These are phyloP conservation scores for Gila robusta DNA, from an alignment of 2,797 vertebrate species.

Conservation along the genomic window DNA sequence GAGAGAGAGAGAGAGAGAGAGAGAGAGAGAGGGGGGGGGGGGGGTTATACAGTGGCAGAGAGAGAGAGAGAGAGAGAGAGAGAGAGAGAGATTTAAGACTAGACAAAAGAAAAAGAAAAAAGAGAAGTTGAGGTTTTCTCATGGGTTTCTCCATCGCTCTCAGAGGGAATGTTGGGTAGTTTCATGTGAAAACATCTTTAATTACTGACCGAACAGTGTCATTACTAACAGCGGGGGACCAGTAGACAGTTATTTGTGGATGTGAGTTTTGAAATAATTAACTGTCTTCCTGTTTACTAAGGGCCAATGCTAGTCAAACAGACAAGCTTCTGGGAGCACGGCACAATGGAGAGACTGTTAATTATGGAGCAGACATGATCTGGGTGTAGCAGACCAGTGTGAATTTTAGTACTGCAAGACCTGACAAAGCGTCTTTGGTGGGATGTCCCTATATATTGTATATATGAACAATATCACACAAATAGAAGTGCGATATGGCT, in stretches of 20 bases:
- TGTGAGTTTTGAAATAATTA: slow-evolving; percentile 51
- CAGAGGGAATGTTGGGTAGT: slow-evolving; percentile 22
- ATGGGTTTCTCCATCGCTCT: neutral
- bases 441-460: neutral
- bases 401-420: neutral
- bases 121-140: slow-evolving; percentile 40
- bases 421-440: neutral
- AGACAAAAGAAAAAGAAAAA: slow-evolving; percentile 10
- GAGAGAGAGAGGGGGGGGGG: neutral
- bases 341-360: slow-evolving; percentile 34
- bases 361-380: slow-evolving; percentile 41
- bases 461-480: neutral
- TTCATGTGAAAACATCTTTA: slow-evolving; percentile 47
- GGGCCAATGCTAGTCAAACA: slow-evolving; percentile 37
- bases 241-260: slow-evolving; percentile 41
- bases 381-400: neutral
- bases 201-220: slow-evolving; percentile 50
- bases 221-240: slow-evolving; percentile 42
- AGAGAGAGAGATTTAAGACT: neutral
- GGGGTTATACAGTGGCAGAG: neutral
- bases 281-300: slow-evolving; percentile 48
- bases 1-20: slow-evolving; percentile 34
- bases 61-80: neutral
- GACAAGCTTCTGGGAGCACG: slow-evolving; percentile 13
- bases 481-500: neutral